Base-by-base conservation (phyloP, 2,113 vertebrate species). In the Hyla sarda region DNA sequence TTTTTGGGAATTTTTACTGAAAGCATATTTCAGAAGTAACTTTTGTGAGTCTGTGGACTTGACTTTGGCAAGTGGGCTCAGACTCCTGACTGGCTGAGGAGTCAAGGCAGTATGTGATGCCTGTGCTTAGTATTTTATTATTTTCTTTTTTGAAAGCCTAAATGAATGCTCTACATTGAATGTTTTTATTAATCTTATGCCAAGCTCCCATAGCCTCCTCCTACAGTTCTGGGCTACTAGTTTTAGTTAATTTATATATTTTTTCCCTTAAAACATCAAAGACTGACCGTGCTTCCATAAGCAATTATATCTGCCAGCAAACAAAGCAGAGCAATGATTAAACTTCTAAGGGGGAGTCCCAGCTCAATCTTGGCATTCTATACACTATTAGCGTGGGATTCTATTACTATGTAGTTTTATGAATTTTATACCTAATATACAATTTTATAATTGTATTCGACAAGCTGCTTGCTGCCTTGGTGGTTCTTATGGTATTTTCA, bases 281-380 rank as follows among this genome's bases (percentile, higher is more conserved):
- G 80, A 3, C 62, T 21, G 45, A 52, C 60, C 14, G n/a, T 65
- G n/a, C 56, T 82, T 82, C 60, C 60, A 23, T 25, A 14, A 82
- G 62, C 80, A 69, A 82, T 41, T 82, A 30, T 82, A 82, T 50
- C 80, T 82, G 62, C 60, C 80, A 82, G 48, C 19, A 69, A 52
- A 69, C 80, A 69, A 65, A 65, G 58, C 58, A 28, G 17, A 82
- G 62, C 1, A n/a, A 28, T 69, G 34, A 82, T 82, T 82, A 71
- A 21, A 48, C 50, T 69, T 82, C 45, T 34, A 30, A 12, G 80
- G 28, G 80, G 60, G 56, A 82, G 60, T 48, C 56, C 25, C 37
- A 7, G 25, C 58, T 62, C n/a, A 62, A 13, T 34, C 32, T 69
- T 69, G 65, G 65, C 65, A 69, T 21, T 48, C 65, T 13, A 10